Base-by-base conservation (phyloP, 1,140 invertebrate species). In the Scaptomyza hsui region DNA sequence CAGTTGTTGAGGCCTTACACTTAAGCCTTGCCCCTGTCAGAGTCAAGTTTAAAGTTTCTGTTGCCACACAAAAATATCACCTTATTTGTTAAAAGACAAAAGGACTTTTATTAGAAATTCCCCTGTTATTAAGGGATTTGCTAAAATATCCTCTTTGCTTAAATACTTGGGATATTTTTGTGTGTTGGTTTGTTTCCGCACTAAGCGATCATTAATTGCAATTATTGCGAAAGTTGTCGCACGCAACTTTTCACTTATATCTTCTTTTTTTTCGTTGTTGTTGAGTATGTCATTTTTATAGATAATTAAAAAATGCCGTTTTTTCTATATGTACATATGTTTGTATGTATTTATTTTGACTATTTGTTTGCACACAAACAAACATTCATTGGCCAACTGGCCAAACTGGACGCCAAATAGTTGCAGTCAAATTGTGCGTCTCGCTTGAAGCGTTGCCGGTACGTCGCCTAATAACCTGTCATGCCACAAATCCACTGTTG, bases 391-490 rank as follows among this genome's bases (percentile, higher is more conserved):
- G 12, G 48, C 29, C 44, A 78, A 88, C 82, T 70, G 32, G 73
- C 65, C 81, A 86, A 80, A 77, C 72, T 72, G 80, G 72, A 60
- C 49, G 3, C 61, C 68, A 56, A 61, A 72, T 69, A 51, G 19
- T 49, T 71, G 61, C 71, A 73, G 57, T 53, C 53, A 85, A 86
- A 86, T 82, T 88, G 82, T 88, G 82, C 82, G 82, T 86, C 68
- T 72, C 55, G 59, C 72, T 75, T 65, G 53, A 57, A 75, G 57
- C 71, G 61, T 79, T 64, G 82, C 82, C 70, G 74, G 69, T 63
- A 63, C 64, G 74, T 75, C 70, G 78, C 77, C 82, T 88, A 88
- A 88, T 88, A 88, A 88, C 82, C 75, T 88, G 82, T 88, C 82
- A 78, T 78, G 83, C 82, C 83, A 88, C 82, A 88, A 88, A 88